Percentiles rank a stretch among this genome's conserved stretches.
phyloP scores from a whole-genome alignment of 2,797 vertebrate species.

The Aeoliscus strigatus region DNA sequence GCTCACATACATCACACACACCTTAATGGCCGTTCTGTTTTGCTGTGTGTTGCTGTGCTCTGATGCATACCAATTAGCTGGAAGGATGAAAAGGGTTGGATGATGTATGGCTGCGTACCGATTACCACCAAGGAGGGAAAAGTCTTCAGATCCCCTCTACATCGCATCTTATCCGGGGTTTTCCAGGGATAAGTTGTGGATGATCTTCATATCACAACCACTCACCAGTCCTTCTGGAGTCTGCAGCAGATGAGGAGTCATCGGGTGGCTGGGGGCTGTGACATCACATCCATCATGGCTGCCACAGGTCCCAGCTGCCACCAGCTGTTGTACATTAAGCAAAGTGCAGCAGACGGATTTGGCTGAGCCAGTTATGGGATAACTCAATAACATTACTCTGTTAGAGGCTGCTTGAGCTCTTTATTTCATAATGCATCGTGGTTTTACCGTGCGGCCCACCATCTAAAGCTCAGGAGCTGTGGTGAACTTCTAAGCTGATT shows the following conservation, averaged over 20 bases:
- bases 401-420: slow-evolving; percentile 60
- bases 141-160: not conserved
- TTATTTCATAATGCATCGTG: slow-evolving; percentile 68
- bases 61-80: not conserved
- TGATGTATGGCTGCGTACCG: not conserved
- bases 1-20: no score
- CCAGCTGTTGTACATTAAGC: slow-evolving; percentile 76
- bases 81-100: not conserved
- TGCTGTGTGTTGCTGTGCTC: no score
- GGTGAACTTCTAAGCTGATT: slow-evolving; percentile 63
- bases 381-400: slow-evolving; percentile 71
- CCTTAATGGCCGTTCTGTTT: no score
- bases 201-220: not conserved
- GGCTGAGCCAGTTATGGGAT: slow-evolving; percentile 74
- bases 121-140: no score
- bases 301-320: slow-evolving; percentile 55
- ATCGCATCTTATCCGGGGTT: not conserved
- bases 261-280: slow-evolving; percentile 38
- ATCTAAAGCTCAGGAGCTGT: slow-evolving; percentile 34
- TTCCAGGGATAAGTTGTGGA: not conserved
- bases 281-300: slow-evolving; percentile 61
- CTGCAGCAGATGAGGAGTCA: slow-evolving; percentile 38
- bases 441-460: slow-evolving; percentile 41
- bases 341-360: slow-evolving; percentile 74
- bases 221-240: slow-evolving; percentile 16